phyloP scores from a whole-genome alignment of 1,140 invertebrate genomes.

The Meloidogyne floridensis region DNA sequence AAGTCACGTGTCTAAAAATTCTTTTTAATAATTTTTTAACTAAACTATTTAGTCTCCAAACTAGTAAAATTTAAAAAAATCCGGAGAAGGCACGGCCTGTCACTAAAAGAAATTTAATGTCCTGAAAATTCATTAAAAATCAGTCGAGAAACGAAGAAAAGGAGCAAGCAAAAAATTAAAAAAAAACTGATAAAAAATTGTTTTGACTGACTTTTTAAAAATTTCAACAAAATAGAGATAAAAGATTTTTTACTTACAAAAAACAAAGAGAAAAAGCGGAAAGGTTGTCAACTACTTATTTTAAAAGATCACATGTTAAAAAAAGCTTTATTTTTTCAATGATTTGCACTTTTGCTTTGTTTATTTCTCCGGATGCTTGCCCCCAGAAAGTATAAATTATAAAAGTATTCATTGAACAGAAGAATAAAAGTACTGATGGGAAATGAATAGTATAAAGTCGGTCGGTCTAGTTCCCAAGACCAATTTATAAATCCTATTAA shows the following conservation, averaged over 20 bases:
- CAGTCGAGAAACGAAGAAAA: background rate
- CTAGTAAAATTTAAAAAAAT: background rate
- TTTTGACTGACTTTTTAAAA: background rate
- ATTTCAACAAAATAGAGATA: background rate
- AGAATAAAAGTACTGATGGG: background rate
- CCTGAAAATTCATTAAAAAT: background rate
- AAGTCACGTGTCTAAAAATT: background rate
- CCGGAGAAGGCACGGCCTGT: background rate
- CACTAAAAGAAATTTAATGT: background rate
- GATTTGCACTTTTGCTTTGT: background rate
- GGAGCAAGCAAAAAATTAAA: too few species aligned
- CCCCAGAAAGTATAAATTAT: background rate
- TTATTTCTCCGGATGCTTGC: background rate
- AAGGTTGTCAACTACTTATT: background rate
- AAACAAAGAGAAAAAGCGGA: too few species aligned
- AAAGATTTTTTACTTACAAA: too few species aligned
- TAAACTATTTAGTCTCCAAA: background rate
- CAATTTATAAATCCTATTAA: background rate
- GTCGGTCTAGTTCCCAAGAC: background rate
- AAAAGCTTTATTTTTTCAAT: background rate
- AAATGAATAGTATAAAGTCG: too few species aligned
- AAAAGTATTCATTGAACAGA: background rate
- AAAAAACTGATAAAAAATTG: background rate
- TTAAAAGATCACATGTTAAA: background rate
- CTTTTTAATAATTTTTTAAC: background rate